These are phyloP conservation scores for Coracias cyanogaster DNA, from an alignment of 2,797 vertebrate genomes.

Conservation along the genomic window DNA sequence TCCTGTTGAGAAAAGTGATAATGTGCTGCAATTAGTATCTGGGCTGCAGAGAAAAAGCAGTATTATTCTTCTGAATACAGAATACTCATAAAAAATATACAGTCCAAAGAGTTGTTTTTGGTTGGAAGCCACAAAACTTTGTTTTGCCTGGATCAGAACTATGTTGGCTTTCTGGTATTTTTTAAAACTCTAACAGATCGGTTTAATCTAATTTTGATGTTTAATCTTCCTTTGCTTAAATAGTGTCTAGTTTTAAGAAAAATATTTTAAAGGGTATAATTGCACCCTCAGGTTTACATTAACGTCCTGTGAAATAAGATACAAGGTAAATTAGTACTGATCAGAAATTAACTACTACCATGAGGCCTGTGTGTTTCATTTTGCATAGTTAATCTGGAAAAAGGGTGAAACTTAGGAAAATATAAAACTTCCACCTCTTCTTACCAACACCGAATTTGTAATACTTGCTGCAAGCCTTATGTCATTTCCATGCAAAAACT, in stretches of 20 bases:
- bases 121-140: not conserved
- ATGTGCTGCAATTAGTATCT: not conserved
- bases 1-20: not conserved
- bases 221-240: constrained; percentile 45
- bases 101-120: constrained; percentile 33
- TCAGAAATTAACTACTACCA: constrained; percentile 31
- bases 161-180: not conserved
- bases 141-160: not conserved
- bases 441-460: not conserved
- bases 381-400: not conserved
- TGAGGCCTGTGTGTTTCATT: not conserved
- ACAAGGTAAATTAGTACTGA: constrained; percentile 35
- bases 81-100: not conserved
- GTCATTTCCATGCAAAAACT: not conserved
- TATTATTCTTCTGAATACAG: constrained; percentile 16
- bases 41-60: not conserved
- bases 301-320: constrained; percentile 52
- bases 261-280: constrained; percentile 55
- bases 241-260: constrained; percentile 51
- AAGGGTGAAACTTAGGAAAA: not conserved
- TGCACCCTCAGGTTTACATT: constrained; percentile 27
- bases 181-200: not conserved
- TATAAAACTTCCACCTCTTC: not conserved
- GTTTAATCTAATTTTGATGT: constrained; percentile 47
- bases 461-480: not conserved